A percentile compares a stretch with the other conserved stretches of the same genome.
Evolutionary conservation across 2,888 invertebrate species (phyloP).

Genomic region (Tinea pellionella): DNA sequence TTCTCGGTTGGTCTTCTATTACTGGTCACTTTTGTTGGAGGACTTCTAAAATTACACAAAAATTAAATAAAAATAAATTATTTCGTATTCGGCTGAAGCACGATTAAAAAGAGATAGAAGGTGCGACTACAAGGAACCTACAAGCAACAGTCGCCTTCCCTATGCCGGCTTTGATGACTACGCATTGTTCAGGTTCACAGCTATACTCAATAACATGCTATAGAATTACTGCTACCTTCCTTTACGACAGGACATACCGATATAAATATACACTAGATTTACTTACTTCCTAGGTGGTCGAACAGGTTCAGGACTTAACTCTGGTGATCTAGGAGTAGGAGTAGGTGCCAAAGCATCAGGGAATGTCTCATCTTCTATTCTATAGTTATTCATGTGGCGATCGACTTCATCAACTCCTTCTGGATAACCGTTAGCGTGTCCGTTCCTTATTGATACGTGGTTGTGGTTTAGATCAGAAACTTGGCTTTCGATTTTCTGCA

Average conservation of each 20-base stretch:
- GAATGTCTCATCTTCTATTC: constrained; percentile 56
- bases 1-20: constrained; percentile 21
- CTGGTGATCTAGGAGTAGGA: constrained; percentile 35
- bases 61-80: too few relatives aligned
- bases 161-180: too few relatives aligned
- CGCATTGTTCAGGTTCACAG: too few relatives aligned
- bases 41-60: constrained; percentile 25
- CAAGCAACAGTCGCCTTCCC: too few relatives aligned
- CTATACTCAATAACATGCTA: too few relatives aligned
- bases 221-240: too few relatives aligned
- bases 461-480: constrained; percentile 53
- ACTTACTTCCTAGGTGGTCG: constrained; percentile 16
- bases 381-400: constrained; percentile 35
- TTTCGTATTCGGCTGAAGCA: too few relatives aligned
- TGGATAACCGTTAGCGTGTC: constrained; percentile 8
- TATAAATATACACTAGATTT: neutral
- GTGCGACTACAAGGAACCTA: too few relatives aligned
- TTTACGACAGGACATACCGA: neutral
- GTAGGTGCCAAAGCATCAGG: constrained; percentile 50
- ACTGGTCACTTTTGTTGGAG: constrained; percentile 23
- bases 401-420: constrained; percentile 34
- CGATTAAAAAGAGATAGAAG: too few relatives aligned
- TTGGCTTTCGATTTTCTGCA: constrained; percentile 44
- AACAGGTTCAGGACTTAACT: neutral
- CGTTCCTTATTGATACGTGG: constrained; percentile 40